Evolutionary conservation across 2,888 invertebrate species (phyloP), one percentile per base, ranked within the genome.

Genomic region (Sepioteuthis lessoniana): DNA sequence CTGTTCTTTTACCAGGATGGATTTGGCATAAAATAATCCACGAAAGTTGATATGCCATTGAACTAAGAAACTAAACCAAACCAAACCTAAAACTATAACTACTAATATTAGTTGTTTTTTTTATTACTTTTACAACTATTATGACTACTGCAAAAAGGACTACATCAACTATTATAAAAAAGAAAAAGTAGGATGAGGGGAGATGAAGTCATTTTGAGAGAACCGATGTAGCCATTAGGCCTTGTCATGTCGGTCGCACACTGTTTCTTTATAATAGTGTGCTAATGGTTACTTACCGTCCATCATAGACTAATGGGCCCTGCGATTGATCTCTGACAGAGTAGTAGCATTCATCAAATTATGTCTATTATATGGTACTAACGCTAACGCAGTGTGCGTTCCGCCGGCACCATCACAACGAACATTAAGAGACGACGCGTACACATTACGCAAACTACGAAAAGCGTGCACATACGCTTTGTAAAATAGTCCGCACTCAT

Each of bases 211-310:
- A 76, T 76, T 76, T 35, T 76, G n/a, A 76, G n/a, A 76, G n/a
- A 76, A n/a, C 35, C 76, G n/a, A 76, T 76, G 76, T n/a, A 76
- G 76, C 76, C 76, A 76, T 76, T 76, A 76, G 76, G 76, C 76
- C n/a, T 76, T 35, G 76, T 76, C 76, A n/a, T 76, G 19, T n/a
- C n/a, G 76, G 76, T 76, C 25, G n/a, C 76, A 76, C n/a, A 76
- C 76, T 76, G 76, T 35, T 76, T 76, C 76, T 76, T 76, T 35
- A 76, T 76, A 76, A 76, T 76, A 76, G 76, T 76, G 76, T 76
- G 76, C n/a, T 76, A 76, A 76, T 76, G 76, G 76, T 76, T 76
- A 76, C 76, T 76, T 76, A 76, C 76, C n/a, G 76, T n/a, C 76
- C 76, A n/a, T 76, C 76, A 16, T 76, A 76, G n/a, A 76, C 76